Percentiles rank a stretch among this genome's conserved stretches.
Conservation (phyloP, 2,113 vertebrate species). For the Eulemur macaco region DNA sequence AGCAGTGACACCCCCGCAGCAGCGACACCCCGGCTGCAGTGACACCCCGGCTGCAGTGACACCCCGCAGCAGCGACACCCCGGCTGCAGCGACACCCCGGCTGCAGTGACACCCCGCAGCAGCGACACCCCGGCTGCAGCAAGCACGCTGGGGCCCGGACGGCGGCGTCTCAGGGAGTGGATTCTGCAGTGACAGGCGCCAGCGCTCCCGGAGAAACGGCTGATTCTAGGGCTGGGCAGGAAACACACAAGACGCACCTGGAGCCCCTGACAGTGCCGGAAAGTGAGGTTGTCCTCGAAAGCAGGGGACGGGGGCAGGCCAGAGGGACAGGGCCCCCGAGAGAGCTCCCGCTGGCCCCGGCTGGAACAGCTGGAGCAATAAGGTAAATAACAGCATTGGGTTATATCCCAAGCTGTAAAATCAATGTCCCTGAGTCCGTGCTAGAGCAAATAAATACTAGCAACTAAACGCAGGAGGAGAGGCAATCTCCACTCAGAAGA, state of each 20-base stretch:
- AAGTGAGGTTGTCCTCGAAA: neutral
- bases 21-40: no score
- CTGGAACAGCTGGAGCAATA: no score
- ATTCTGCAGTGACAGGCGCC: neutral
- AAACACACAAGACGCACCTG: neutral
- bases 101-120: no score
- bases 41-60: no score
- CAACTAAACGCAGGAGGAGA: accelerated
- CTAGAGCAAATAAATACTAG: accelerated
- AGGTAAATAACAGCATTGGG: no score
- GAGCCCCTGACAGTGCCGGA: neutral
- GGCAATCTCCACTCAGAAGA: neutral
- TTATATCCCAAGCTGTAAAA: accelerated
- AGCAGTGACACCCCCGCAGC: no score
- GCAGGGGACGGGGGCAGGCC: neutral
- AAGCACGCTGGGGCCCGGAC: neutral
- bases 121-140: no score
- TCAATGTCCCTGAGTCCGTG: accelerated
- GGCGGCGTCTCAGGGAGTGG: accelerated
- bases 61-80: no score
- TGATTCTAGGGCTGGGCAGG: neutral
- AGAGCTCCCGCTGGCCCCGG: neutral
- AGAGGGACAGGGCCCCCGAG: neutral
- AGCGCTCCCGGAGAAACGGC: neutral
- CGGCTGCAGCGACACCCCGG: no score